Evolutionary conservation across 2,797 vertebrate species (phyloP).

Genomic region (Acanthurus leucopareius): DNA sequence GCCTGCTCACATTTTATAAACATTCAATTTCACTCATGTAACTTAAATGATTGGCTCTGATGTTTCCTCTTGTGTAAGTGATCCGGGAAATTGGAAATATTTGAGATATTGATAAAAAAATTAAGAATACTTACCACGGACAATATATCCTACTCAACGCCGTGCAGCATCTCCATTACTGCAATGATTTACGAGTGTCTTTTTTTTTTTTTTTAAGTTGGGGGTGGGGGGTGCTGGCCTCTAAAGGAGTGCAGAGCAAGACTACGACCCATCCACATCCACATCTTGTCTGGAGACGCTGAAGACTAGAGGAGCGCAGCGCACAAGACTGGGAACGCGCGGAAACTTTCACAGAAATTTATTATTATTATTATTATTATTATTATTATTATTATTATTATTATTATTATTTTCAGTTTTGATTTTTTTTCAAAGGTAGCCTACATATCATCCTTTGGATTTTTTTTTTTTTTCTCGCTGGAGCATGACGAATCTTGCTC

Average conservation of each 20-base stretch:
- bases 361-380: neutral
- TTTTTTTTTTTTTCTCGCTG: neutral
- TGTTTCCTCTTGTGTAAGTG: neutral
- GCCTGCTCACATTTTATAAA: neutral
- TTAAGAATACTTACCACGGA: too few relatives aligned
- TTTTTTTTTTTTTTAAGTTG: neutral
- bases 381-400: neutral
- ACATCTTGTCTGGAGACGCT: constrained; percentile 41
- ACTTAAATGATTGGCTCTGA: neutral
- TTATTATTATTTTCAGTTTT: neutral
- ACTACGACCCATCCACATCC: constrained; percentile 40
- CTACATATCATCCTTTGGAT: neutral
- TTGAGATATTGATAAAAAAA: neutral
- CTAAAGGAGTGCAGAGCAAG: constrained; percentile 46
- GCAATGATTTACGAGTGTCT: constrained; percentile 15
- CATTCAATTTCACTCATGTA: neutral
- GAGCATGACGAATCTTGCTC: constrained; percentile 39
- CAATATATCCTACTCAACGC: neutral
- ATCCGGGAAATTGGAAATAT: neutral
- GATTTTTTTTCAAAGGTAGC: too few relatives aligned
- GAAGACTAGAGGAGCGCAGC: constrained; percentile 28
- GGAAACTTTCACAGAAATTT: constrained; percentile 3
- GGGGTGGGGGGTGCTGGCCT: constrained; percentile 3
- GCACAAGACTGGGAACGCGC: constrained; percentile 36
- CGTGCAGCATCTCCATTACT: neutral